Evolutionary conservation across 1,140 invertebrate species (phyloP).

Genomic region (Ruditapes philippinarum): DNA sequence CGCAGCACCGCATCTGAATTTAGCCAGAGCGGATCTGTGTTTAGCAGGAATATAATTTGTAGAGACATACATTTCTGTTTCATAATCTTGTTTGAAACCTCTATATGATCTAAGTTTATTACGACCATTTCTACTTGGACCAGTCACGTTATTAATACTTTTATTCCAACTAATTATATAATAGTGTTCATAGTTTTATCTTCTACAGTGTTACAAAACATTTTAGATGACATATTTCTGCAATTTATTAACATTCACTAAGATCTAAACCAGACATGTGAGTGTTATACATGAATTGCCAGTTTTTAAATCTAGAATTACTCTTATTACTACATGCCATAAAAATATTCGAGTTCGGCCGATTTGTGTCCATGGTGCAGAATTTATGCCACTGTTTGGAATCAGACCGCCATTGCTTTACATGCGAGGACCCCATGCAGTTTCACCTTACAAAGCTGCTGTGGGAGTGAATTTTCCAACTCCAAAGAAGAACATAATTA

Average conservation of each 20-base stretch:
- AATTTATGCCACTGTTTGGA: neutral
- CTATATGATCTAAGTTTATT: neutral
- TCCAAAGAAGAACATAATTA: neutral
- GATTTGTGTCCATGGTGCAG: neutral
- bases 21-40: neutral
- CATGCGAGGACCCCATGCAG: neutral
- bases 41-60: neutral
- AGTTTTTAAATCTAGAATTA: too few relatives aligned
- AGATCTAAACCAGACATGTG: neutral
- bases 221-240: neutral
- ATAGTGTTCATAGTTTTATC: neutral
- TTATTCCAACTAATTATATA: neutral
- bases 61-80: neutral
- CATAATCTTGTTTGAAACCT: neutral
- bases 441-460: conserved; percentile 2
- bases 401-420: neutral
- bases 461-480: conserved; percentile 40
- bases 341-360: too few relatives aligned
- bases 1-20: neutral
- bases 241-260: neutral
- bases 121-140: neutral
- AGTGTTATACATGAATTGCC: too few relatives aligned
- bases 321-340: too few relatives aligned
- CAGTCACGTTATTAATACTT: neutral
- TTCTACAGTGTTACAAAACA: neutral